A percentile compares a stretch with the other conserved stretches of the same genome.
These are phyloP conservation scores for Acrobasis repandana DNA, from an alignment of 2,888 invertebrate genomes.

Conservation along the genomic window DNA sequence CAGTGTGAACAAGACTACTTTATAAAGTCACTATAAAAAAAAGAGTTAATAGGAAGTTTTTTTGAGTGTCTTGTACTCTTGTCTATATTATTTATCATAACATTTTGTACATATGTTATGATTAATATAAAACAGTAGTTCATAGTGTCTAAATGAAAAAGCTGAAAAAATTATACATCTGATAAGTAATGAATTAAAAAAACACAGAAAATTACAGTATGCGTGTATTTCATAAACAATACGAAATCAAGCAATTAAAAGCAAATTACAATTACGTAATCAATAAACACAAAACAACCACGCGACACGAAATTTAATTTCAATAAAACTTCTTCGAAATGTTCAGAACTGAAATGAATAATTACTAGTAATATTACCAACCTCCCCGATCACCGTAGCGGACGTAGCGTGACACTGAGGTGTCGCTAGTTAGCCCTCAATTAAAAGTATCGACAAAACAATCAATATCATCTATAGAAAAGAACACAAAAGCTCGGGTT, in stretches of 20 bases:
- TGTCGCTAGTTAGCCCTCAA: slow-evolving; percentile 75
- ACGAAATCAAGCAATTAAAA: slow-evolving; percentile 9
- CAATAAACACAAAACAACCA: slow-evolving; percentile 24
- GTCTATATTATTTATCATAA: too few relatives aligned
- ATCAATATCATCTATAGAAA: slow-evolving; percentile 79
- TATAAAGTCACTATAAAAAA: too few relatives aligned
- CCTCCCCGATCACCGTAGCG: slow-evolving; percentile 47
- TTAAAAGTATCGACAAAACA: slow-evolving; percentile 80
- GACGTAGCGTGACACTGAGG: slow-evolving; percentile 76
- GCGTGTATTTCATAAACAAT: slow-evolving; percentile 10
- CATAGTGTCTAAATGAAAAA: not conserved
- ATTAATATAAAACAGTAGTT: too few relatives aligned
- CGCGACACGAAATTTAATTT: slow-evolving; percentile 39
- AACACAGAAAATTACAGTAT: not conserved
- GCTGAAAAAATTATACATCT: not conserved
- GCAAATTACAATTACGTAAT: slow-evolving; percentile 10
- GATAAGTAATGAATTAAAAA: not conserved
- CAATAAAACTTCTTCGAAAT: slow-evolving; percentile 60
- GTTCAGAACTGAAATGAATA: slow-evolving; percentile 72
- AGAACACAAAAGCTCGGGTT: slow-evolving; percentile 80
- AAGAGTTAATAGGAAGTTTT: too few relatives aligned
- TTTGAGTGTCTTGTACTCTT: too few relatives aligned
- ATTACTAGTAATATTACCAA: slow-evolving; percentile 56
- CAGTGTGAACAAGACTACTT: too few relatives aligned
- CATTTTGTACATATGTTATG: too few relatives aligned